A percentile compares a stretch with the other conserved stretches of the same genome.
Conservation (phyloP, 2,797 vertebrate genomes). For the Poeciliopsis gracilis region DNA sequence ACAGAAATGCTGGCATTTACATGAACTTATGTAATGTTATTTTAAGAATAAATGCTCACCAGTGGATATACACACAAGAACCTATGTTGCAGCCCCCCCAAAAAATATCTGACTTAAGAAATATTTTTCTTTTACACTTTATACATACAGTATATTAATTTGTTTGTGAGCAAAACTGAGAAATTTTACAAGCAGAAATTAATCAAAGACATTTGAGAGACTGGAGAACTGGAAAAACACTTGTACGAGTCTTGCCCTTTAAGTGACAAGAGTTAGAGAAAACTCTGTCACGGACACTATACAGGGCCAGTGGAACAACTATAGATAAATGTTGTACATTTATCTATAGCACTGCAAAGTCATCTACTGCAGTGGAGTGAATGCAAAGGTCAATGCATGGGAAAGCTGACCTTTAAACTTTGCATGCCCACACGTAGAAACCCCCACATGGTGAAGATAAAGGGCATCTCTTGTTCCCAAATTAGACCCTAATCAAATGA, state of each 20-base stretch:
- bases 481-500: conserved; percentile 82
- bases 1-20: neutral
- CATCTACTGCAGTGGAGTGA: conserved; percentile 40
- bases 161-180: neutral
- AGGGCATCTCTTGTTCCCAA: conserved; percentile 68
- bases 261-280: neutral
- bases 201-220: neutral
- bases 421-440: conserved; percentile 19
- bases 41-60: conserved; percentile 16
- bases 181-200: conserved; percentile 2
- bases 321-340: conserved; percentile 14
- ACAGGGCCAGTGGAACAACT: neutral
- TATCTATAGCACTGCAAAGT: conserved; percentile 25
- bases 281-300: neutral
- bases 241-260: neutral
- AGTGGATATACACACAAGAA: conserved; percentile 26
- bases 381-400: conserved; percentile 45
- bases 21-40: conserved; percentile 16
- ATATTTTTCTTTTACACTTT: conserved; percentile 9
- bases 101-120: conserved; percentile 26
- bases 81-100: conserved; percentile 16
- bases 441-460: conserved; percentile 40
- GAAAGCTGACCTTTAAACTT: conserved; percentile 35
- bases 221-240: neutral
- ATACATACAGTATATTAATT: conserved; percentile 10